Percentiles rank a stretch among this genome's conserved stretches.
These are phyloP conservation scores for Lacerta viridis DNA, from an alignment of 2,797 vertebrate species.

Conservation along the genomic window DNA sequence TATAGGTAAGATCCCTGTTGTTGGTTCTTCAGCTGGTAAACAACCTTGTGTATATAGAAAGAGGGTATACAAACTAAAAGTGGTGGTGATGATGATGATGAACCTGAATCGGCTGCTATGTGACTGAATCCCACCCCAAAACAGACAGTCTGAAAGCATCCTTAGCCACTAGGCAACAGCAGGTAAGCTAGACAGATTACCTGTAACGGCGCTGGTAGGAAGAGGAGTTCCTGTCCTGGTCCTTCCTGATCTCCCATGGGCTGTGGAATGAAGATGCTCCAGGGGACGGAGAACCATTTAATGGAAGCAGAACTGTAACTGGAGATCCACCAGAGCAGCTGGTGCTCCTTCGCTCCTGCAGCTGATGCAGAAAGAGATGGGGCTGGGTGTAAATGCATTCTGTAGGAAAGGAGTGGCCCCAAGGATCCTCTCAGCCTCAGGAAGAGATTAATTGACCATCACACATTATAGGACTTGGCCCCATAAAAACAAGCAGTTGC, in stretches of 20 bases:
- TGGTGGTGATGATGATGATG: too few species aligned
- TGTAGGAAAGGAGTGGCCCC: not conserved
- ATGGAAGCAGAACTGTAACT: not conserved
- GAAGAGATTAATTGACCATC: not conserved
- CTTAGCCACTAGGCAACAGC: not conserved
- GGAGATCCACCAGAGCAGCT: constrained; percentile 9
- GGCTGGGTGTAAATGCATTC: not conserved
- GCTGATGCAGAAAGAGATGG: not conserved
- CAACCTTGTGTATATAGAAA: too few species aligned
- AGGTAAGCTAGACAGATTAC: constrained; percentile 24
- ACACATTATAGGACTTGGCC: not conserved
- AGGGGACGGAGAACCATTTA: not conserved
- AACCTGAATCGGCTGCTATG: too few species aligned
- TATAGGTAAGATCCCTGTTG: too few species aligned
- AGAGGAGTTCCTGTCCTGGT: not conserved
- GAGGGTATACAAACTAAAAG: too few species aligned
- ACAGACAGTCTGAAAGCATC: too few species aligned
- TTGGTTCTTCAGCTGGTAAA: too few species aligned
- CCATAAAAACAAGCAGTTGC: not conserved
- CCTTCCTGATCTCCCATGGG: not conserved
- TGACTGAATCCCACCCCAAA: too few species aligned
- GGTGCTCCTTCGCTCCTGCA: constrained; percentile 35
- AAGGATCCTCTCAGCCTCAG: not conserved
- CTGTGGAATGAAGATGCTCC: not conserved
- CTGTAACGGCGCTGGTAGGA: constrained; percentile 40